phyloP scores from a whole-genome alignment of 2,797 vertebrate species.

The Spinus olivaceus region DNA sequence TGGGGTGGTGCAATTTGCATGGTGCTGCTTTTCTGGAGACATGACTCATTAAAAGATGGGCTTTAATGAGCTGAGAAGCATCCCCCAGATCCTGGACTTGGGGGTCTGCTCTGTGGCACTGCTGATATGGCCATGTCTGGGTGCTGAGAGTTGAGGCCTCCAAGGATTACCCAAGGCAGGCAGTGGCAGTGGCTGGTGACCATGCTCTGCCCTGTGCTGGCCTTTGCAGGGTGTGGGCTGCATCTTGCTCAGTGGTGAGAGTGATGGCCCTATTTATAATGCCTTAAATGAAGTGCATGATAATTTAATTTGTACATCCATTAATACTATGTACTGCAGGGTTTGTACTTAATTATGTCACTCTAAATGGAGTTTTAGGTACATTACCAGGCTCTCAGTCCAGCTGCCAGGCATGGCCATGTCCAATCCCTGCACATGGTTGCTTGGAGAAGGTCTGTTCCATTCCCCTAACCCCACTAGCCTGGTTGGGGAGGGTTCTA shows the following conservation, averaged over 20 bases:
- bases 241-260: not conserved
- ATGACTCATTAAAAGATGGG: not conserved
- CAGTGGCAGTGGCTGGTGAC: not conserved
- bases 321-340: constrained; percentile 31
- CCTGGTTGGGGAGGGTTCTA: not conserved
- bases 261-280: not conserved
- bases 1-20: not conserved
- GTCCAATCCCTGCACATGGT: not conserved
- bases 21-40: not conserved
- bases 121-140: rapidly evolving
- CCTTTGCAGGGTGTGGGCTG: not conserved
- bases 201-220: not conserved
- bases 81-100: not conserved
- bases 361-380: constrained; percentile 23
- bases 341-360: not conserved
- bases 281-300: not conserved
- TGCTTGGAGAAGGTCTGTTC: not conserved
- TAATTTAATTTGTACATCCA: constrained; percentile 23
- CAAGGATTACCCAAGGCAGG: not conserved
- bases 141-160: not conserved
- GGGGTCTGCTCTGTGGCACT: not conserved
- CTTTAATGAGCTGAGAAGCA: not conserved
- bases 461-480: not conserved
- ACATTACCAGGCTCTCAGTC: not conserved
- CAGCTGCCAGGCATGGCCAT: not conserved